Evolutionary conservation across 2,113 vertebrate species (phyloP), one percentile per base, ranked within the genome.

Genomic region (Pipa parva): DNA sequence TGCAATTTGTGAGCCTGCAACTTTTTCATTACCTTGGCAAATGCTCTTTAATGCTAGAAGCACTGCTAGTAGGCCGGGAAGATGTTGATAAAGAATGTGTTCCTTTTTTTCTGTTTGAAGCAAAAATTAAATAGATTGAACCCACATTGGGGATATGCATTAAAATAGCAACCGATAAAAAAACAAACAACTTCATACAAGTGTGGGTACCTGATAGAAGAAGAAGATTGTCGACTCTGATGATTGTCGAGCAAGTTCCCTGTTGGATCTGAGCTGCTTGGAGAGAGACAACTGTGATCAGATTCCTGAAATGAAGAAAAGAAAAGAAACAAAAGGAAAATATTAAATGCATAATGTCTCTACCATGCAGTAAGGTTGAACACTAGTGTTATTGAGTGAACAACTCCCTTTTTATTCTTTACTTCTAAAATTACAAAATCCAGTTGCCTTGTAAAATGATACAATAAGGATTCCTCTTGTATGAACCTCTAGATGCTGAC

Each of bases 61-160:
- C 48, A 45, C 57, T 61, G 26, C 66, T 61, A 20, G 66, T 25
- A 18, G 57, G 31, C 17, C 42, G 58, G 12, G 66, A 61, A 11
- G 58, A 70, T 27, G 56, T 29, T 3, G 63, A 66, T 10, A 29
- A 33, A 24, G 66, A 52, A 9, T 25, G 28, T 24, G 58, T 45
- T 21, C 26, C 58, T 15, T 45, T 61, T 70, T 60, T 60, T 10
- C 66, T 70, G 28, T n/a, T n/a, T n/a, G n/a, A n/a, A n/a, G n/a
- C n/a, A n/a, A n/a, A n/a, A n/a, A n/a, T n/a, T n/a, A n/a, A n/a
- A n/a, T n/a, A n/a, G n/a, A n/a, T n/a, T n/a, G n/a, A n/a, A n/a
- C n/a, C n/a, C n/a, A n/a, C n/a, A n/a, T n/a, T n/a, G n/a, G n/a
- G n/a, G n/a, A n/a, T n/a, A n/a, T n/a, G n/a, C n/a, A n/a, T n/a